Conservation (phyloP, 2,797 vertebrate genomes). For the Eidolon dupreanum region DNA sequence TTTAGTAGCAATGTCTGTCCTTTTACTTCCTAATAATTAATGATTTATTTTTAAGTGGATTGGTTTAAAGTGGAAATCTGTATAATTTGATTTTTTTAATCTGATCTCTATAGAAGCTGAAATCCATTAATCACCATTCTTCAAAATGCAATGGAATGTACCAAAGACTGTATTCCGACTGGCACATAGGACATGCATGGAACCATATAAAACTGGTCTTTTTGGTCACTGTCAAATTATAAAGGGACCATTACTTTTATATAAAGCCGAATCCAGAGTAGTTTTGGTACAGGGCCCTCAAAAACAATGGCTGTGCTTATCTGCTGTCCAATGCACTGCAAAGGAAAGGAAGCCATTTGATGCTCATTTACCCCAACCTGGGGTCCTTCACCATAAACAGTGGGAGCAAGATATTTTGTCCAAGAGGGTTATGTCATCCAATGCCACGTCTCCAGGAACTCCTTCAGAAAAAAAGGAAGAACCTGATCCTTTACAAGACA, state of each 20-base stretch:
- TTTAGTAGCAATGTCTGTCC: not conserved
- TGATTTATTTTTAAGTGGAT: constrained; percentile 28
- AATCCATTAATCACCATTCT: constrained; percentile 23
- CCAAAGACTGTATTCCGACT: constrained; percentile 81
- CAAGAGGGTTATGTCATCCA: constrained; percentile 38
- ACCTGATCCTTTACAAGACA: constrained; percentile 95
- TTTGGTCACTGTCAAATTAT: constrained; percentile 72
- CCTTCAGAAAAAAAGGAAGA: constrained; percentile 82
- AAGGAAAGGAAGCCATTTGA: constrained; percentile 83
- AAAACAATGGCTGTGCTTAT: constrained; percentile 85
- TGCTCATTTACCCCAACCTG: constrained; percentile 57
- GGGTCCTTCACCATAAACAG: constrained; percentile 60
- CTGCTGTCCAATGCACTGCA: constrained; percentile 77
- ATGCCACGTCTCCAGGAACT: constrained; percentile 50
- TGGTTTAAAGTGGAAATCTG: constrained; percentile 47
- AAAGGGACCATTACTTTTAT: constrained; percentile 72
- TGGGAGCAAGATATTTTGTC: constrained; percentile 50
- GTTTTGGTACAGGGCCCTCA: constrained; percentile 74
- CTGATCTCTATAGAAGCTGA: constrained; percentile 74
- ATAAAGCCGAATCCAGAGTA: constrained; percentile 72
- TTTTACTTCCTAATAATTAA: constrained; percentile 44
- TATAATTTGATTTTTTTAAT: constrained; percentile 53
- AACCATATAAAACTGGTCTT: constrained; percentile 63
- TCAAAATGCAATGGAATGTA: constrained; percentile 87
- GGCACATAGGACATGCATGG: constrained; percentile 76